phyloP scores from a whole-genome alignment of 2,888 invertebrate genomes.

The Exocentrus adspersus region DNA sequence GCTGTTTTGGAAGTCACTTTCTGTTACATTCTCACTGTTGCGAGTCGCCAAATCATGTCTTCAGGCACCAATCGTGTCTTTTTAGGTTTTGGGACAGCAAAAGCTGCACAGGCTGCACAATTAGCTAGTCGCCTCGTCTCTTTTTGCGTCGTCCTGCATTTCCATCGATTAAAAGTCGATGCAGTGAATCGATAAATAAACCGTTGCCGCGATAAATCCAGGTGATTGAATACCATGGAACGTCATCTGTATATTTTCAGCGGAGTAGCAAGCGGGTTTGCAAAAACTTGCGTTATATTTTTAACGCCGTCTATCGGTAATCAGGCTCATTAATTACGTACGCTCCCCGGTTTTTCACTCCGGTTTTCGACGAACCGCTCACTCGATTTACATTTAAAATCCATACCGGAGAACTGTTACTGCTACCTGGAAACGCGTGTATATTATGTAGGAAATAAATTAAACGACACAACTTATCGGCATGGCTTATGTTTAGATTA shows the following conservation, averaged over 20 bases:
- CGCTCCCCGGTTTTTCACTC: slow-evolving; percentile 28
- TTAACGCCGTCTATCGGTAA: slow-evolving; percentile 35
- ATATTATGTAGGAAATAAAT: slow-evolving; percentile 37
- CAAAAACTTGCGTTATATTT: slow-evolving; percentile 36
- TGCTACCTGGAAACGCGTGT: slow-evolving; percentile 35
- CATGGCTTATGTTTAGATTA: slow-evolving; percentile 41
- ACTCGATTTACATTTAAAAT: slow-evolving; percentile 40
- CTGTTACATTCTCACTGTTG: too few species aligned
- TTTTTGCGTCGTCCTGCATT: too few species aligned
- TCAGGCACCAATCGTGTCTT: too few species aligned
- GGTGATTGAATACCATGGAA: slow-evolving; percentile 35
- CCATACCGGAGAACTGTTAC: slow-evolving; percentile 39
- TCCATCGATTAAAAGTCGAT: too few species aligned
- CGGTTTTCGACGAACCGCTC: slow-evolving; percentile 24
- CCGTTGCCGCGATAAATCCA: slow-evolving; percentile 40
- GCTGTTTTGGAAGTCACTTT: too few species aligned
- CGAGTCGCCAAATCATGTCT: too few species aligned
- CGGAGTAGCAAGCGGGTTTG: slow-evolving; percentile 25
- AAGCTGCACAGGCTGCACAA: too few species aligned
- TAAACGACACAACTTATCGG: slow-evolving; percentile 35
- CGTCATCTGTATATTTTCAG: slow-evolving; percentile 39
- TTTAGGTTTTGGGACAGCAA: too few species aligned
- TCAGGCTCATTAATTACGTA: slow-evolving; percentile 42
- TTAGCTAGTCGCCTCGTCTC: too few species aligned
- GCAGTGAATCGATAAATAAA: too few species aligned